Evolutionary conservation across 2,888 invertebrate genomes (phyloP).

Genomic region (Biston betularia): DNA sequence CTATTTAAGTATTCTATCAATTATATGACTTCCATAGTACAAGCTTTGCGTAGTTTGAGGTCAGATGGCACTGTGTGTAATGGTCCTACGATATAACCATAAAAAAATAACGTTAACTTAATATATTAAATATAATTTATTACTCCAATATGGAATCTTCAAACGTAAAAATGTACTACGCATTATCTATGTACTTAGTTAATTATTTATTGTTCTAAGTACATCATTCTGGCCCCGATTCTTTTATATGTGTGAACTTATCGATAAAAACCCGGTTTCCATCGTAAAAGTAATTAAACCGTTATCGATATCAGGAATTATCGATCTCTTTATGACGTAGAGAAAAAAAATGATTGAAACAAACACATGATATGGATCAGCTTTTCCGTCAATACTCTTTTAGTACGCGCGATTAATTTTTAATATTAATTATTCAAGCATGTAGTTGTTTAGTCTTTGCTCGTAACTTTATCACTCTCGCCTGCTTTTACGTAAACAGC

Average conservation of each 20-base stretch:
- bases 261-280: constrained; percentile 11
- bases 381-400: constrained; percentile 8
- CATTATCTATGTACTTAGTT: no score
- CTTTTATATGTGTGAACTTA: not conserved
- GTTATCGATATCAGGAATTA: constrained; percentile 26
- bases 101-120: no score
- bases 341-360: not conserved
- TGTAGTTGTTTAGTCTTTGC: not conserved
- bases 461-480: not conserved
- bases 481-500: not conserved
- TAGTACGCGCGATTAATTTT: constrained; percentile 5
- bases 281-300: constrained; percentile 21
- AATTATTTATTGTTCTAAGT: no score
- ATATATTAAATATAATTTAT: no score
- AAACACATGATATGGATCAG: constrained; percentile 1
- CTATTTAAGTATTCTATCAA: no score
- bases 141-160: no score
- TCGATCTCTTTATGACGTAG: constrained; percentile 16
- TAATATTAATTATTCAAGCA: not conserved
- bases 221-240: not conserved
- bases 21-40: no score
- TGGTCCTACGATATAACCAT: no score
- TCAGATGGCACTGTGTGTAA: no score
- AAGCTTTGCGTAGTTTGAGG: no score
- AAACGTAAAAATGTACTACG: no score